phyloP scores from a whole-genome alignment of 2,113 vertebrate genomes.

The Cephalopholis sonnerati region DNA sequence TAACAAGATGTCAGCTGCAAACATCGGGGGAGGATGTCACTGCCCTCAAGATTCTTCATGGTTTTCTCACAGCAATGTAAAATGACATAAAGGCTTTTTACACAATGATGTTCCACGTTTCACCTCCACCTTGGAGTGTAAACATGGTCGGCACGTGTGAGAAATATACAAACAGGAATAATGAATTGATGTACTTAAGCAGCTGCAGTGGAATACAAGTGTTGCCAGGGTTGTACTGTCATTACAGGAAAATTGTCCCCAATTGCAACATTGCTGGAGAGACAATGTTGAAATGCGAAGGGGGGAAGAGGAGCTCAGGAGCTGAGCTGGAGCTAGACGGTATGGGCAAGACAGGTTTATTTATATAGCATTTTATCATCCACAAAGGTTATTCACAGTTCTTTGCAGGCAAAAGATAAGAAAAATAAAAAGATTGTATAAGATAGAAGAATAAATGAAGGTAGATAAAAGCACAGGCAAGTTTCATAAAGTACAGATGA shows the following conservation, averaged over 20 bases:
- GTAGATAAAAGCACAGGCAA: too few species aligned
- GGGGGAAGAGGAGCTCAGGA: neutral
- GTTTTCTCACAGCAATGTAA: neutral
- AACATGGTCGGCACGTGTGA: neutral
- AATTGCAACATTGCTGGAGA: neutral
- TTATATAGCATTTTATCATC: too few species aligned
- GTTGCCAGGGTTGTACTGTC: neutral
- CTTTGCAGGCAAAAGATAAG: too few species aligned
- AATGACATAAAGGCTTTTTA: neutral
- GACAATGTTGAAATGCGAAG: neutral
- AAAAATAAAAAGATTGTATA: too few species aligned
- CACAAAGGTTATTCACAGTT: too few species aligned
- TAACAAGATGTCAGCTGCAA: neutral
- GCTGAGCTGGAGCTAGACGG: neutral
- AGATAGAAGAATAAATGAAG: too few species aligned
- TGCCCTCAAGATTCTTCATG: neutral
- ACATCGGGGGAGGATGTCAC: neutral
- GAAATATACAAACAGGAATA: neutral
- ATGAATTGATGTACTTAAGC: neutral
- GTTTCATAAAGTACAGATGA: too few species aligned
- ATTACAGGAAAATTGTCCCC: neutral
- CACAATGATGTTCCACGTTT: too few species aligned
- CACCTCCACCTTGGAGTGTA: neutral
- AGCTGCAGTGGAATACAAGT: neutral
- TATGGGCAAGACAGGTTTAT: too few species aligned